phyloP scores from a whole-genome alignment of 1,140 invertebrate genomes.

The Muscidifurax raptorellus region DNA sequence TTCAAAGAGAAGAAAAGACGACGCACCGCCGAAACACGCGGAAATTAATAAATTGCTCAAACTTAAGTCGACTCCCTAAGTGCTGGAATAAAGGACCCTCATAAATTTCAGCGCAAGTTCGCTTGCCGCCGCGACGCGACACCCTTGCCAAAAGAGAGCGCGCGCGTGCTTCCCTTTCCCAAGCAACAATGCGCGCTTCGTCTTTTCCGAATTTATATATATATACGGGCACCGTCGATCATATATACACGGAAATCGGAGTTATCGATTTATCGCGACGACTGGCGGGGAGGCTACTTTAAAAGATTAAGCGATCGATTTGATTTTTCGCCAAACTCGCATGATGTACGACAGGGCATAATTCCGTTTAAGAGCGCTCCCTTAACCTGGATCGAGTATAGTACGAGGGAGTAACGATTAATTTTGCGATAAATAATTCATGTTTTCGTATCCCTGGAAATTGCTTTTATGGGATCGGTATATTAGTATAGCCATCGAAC shows the following conservation, averaged over 20 bases:
- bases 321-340: slow-evolving; percentile 21
- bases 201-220: slow-evolving; percentile 23
- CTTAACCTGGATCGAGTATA: background rate
- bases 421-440: slow-evolving; percentile 2
- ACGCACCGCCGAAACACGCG: slow-evolving; percentile 60
- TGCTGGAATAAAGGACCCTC: slow-evolving; percentile 66
- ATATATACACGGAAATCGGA: background rate
- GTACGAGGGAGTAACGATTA: background rate
- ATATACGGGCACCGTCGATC: background rate
- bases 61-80: slow-evolving; percentile 66
- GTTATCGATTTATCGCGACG: slow-evolving; percentile 28
- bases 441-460: background rate
- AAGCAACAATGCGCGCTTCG: slow-evolving; percentile 15
- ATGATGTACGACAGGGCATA: background rate
- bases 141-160: slow-evolving; percentile 48
- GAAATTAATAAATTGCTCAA: slow-evolving; percentile 73
- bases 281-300: background rate
- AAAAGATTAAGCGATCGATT: slow-evolving; percentile 31
- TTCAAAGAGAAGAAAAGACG: slow-evolving; percentile 28
- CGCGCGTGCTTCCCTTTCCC: background rate
- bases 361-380: background rate
- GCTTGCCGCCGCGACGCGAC: slow-evolving; percentile 24
- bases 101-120: slow-evolving; percentile 69
- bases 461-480: background rate
- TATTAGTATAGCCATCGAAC: too few species aligned